Percentiles rank a stretch among this genome's conserved stretches.
Conservation (phyloP, 2,113 vertebrate genomes). For the Crotophaga sulcirostris region DNA sequence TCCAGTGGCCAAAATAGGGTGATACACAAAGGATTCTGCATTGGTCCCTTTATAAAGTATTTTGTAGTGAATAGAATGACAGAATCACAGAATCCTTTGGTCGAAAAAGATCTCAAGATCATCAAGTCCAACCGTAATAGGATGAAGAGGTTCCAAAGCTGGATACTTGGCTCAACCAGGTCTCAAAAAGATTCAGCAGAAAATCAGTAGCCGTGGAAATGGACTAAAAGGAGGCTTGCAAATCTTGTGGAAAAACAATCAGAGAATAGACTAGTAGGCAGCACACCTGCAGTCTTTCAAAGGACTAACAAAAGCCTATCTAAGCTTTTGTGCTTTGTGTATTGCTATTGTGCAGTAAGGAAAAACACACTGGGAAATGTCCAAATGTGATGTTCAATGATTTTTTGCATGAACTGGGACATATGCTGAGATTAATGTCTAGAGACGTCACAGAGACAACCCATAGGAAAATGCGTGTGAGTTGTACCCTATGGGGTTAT, state of each 20-base stretch:
- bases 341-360: background rate
- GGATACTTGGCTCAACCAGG: background rate
- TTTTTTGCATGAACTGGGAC: background rate
- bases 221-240: background rate
- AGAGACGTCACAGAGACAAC: background rate
- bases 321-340: background rate
- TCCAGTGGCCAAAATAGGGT: background rate
- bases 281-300: background rate
- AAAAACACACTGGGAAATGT: background rate
- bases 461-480: background rate
- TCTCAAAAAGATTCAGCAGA: background rate
- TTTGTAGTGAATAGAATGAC: background rate
- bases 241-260: background rate
- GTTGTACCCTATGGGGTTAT: background rate
- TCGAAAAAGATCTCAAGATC: too few species aligned
- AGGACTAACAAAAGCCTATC: background rate
- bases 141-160: background rate
- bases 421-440: background rate
- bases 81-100: too few species aligned
- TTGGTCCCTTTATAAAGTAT: fast-evolving
- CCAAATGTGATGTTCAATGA: background rate
- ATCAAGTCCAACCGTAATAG: too few species aligned
- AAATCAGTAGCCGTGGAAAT: background rate
- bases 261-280: background rate
- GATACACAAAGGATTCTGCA: background rate